A percentile compares a stretch with the other conserved stretches of the same genome.
Evolutionary conservation across 2,113 vertebrate species (phyloP).

Genomic region (mouse (Mus musculus)): DNA sequence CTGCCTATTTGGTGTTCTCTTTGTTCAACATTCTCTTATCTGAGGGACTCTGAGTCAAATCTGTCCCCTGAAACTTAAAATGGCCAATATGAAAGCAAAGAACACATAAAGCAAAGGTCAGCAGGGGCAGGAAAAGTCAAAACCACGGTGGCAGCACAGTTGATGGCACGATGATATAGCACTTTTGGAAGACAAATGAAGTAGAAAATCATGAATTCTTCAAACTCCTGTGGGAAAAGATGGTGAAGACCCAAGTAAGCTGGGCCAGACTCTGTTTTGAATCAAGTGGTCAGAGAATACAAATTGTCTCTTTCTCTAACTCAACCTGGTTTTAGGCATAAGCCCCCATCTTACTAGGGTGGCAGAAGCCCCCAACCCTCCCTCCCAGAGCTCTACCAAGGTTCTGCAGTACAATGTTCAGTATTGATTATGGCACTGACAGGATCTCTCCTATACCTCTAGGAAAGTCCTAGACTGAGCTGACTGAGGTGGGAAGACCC

Average conservation of each 20-base stretch:
- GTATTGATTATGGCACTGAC: not conserved
- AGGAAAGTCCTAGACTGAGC: not conserved
- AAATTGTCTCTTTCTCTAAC: not conserved
- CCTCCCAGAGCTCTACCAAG: not conserved
- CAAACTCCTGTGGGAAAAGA: not conserved
- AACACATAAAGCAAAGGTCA: not conserved
- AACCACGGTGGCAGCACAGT: not conserved
- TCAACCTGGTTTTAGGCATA: not conserved
- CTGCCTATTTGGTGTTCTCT: not conserved
- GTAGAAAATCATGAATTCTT: not conserved
- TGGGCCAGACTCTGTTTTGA: not conserved
- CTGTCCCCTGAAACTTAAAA: not conserved
- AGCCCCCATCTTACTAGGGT: not conserved
- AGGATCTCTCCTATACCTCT: not conserved
- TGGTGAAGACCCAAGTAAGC: not conserved
- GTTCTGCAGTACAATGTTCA: not conserved
- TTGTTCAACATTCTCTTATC: not conserved
- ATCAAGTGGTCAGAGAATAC: not conserved
- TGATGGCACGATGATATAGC: not conserved
- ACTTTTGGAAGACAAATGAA: slow-evolving; percentile 5
- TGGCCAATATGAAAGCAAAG: not conserved
- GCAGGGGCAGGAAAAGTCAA: not conserved
- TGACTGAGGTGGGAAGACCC: not conserved
- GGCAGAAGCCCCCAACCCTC: not conserved
- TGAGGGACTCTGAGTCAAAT: not conserved